Evolutionary conservation across 2,888 invertebrate genomes (phyloP), one percentile per base, ranked within the genome.

Genomic region (Listrodromus nycthemerus): DNA sequence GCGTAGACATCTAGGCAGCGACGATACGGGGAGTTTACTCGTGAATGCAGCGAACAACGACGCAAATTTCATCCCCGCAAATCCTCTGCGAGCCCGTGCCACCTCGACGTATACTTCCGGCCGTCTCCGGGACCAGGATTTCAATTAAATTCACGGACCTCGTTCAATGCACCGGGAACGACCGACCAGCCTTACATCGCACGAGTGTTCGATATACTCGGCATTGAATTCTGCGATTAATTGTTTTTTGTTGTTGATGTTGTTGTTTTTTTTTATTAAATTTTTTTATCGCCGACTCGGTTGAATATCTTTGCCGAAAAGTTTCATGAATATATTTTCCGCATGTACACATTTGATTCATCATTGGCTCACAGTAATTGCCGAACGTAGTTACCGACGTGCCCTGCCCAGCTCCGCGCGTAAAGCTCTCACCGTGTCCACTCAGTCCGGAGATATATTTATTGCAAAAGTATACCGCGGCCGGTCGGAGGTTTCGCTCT

Each of bases 111-210:
- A 24, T 55, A 70, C 58, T 71, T 71, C 41, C 41, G 58, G 37
- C 41, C 58, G 71, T 71, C 24, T 58, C 58, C n/a, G 24, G 10
- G 8, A 41, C 16, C 24, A 24, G 24, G 41, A n/a, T 71, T 71
- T 71, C 58, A 71, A 71, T 71, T 71, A 41, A 71, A 58, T 58
- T n/a, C 41, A 4, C 41, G 41, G 71, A 71, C 55, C 37, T 71
- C 27, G 24, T 58, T 71, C n/a, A 71, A 58, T 41, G 52, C 24
- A 10, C 41, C 41, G 21, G 7, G 27, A 55, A 52, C 33, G 55
- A 13, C 6, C 6, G 16, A 45, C 41, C 52, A 66, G 13, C 21
- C 2, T 63, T 41, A 16, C 8, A 55, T 55, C 55, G 55, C 55
- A 1, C 21, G 55, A 24, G 21, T 24, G 3, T 13, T 21, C 10